These are phyloP conservation scores for Parauchenoglanis punctatus DNA, from an alignment of 2,797 vertebrate species.

Conservation along the genomic window DNA sequence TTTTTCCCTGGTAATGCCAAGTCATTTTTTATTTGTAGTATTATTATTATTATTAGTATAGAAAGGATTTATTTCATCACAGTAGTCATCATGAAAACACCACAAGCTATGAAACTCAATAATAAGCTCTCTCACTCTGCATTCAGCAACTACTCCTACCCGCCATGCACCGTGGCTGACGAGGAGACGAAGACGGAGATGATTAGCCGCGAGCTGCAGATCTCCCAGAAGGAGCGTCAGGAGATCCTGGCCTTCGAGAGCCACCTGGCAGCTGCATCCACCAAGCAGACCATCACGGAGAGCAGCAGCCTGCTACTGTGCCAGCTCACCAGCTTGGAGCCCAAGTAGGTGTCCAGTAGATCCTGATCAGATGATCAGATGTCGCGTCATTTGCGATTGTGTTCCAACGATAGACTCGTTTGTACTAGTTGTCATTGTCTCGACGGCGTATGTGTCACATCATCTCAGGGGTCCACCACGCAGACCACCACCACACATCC, in stretches of 20 bases:
- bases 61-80: background rate
- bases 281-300: slow-evolving; percentile 97
- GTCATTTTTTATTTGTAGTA: background rate
- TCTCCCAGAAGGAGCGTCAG: slow-evolving; percentile 94
- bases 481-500: slow-evolving; percentile 88
- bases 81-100: background rate
- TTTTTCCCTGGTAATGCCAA: background rate
- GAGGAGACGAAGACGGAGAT: slow-evolving; percentile 95
- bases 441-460: background rate
- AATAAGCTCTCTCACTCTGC: background rate
- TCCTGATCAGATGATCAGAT: no score
- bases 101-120: background rate
- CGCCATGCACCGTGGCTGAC: slow-evolving; percentile 92
- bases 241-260: slow-evolving; percentile 98
- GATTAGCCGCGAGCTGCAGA: slow-evolving; percentile 92
- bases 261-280: slow-evolving; percentile 94
- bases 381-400: no score
- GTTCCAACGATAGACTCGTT: background rate
- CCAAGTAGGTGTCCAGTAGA: slow-evolving; percentile 80
- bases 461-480: slow-evolving; percentile 88
- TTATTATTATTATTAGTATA: no score
- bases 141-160: slow-evolving; percentile 91
- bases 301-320: slow-evolving; percentile 94
- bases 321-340: slow-evolving; percentile 95
- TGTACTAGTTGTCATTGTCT: background rate